Evolutionary conservation across 2,888 invertebrate genomes (phyloP).

Genomic region (Pachycephus smyrnensis): DNA sequence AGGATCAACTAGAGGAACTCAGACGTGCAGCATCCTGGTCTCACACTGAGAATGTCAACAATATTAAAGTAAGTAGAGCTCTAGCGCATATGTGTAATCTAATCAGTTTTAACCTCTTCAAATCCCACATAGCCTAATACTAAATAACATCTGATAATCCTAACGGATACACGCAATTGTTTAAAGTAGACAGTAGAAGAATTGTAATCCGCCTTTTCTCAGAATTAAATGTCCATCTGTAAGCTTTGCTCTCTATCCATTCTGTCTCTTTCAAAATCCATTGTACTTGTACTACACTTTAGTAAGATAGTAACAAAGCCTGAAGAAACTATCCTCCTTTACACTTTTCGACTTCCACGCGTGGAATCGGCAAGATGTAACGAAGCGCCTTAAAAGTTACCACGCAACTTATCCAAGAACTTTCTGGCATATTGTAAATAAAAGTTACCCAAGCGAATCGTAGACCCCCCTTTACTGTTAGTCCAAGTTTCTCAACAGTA

Average conservation of each 20-base stretch:
- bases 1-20: slow-evolving; percentile 55
- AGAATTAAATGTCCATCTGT: neutral
- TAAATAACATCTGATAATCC: neutral
- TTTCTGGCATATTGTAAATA: neutral
- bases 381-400: neutral
- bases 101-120: neutral
- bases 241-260: neutral
- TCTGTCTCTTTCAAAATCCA: neutral
- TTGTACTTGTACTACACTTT: neutral
- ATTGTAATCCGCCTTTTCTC: neutral
- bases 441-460: neutral
- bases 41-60: neutral
- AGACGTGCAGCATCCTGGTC: slow-evolving; percentile 26
- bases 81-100: neutral
- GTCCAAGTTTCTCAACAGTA: neutral
- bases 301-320: neutral
- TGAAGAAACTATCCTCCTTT: neutral
- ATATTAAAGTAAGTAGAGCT: neutral
- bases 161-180: neutral
- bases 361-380: neutral
- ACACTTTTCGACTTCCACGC: neutral
- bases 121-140: neutral
- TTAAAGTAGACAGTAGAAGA: neutral
- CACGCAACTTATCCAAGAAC: neutral
- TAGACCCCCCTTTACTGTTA: neutral